Evolutionary conservation across 2,888 invertebrate genomes (phyloP).

Genomic region (Eristalis tenax): DNA sequence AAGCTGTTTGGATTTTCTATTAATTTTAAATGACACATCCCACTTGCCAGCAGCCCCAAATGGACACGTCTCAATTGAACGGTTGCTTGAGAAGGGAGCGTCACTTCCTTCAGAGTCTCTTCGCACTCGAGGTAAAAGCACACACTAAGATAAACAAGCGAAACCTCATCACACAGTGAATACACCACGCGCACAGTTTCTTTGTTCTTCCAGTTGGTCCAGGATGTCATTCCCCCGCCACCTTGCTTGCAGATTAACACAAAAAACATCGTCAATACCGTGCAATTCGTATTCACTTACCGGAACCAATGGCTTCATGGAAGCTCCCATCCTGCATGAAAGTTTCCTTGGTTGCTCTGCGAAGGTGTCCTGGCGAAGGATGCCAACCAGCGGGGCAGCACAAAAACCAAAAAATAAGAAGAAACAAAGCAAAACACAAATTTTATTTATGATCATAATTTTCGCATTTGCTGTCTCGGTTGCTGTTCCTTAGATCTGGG

Average conservation of each 20-base stretch:
- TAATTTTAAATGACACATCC: too few relatives aligned
- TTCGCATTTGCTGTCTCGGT: slow-evolving; percentile 12
- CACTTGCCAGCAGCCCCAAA: too few relatives aligned
- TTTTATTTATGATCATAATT: slow-evolving; percentile 6
- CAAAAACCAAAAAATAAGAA: neutral
- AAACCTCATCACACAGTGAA: too few relatives aligned
- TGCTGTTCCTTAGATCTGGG: neutral
- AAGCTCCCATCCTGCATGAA: slow-evolving; percentile 78
- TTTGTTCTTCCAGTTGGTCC: neutral
- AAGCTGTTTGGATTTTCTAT: too few relatives aligned
- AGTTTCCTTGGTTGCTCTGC: slow-evolving; percentile 73
- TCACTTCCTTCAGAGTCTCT: too few relatives aligned
- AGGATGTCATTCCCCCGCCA: too few relatives aligned
- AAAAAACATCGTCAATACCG: too few relatives aligned
- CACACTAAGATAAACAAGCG: too few relatives aligned
- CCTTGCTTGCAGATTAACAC: too few relatives aligned
- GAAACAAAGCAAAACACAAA: neutral
- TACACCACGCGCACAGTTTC: neutral
- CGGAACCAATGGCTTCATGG: slow-evolving; percentile 78
- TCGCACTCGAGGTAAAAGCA: too few relatives aligned
- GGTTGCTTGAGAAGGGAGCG: too few relatives aligned
- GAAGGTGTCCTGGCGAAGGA: slow-evolving; percentile 67
- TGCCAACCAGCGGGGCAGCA: slow-evolving; percentile 6
- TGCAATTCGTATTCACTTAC: slow-evolving; percentile 63
- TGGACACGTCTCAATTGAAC: too few relatives aligned